Percentiles rank a stretch among this genome's conserved stretches.
These are phyloP conservation scores for Pogona vitticeps DNA, from an alignment of 2,113 vertebrate species.

Conservation along the genomic window DNA sequence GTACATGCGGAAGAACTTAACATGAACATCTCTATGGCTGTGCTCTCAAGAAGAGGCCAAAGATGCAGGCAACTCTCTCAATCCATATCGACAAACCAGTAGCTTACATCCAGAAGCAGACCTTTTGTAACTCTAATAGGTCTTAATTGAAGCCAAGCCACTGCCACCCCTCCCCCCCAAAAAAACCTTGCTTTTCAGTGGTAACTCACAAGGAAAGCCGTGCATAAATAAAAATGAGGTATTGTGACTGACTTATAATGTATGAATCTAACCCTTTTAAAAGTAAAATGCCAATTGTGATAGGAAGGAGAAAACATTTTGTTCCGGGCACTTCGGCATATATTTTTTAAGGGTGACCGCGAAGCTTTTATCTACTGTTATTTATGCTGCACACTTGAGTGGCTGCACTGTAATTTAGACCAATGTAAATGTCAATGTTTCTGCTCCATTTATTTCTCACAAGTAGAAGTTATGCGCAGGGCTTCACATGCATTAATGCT, in stretches of 20 bases:
- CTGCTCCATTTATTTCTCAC: conserved; percentile 62
- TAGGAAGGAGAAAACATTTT: conserved; percentile 11
- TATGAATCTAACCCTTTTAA: background rate
- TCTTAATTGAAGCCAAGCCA: background rate
- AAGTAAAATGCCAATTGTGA: conserved; percentile 58
- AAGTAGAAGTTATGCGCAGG: conserved; percentile 23
- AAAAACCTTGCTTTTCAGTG: no score
- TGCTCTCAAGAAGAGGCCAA: no score
- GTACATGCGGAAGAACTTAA: no score
- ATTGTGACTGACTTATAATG: background rate
- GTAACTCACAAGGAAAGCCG: background rate
- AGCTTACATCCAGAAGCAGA: background rate
- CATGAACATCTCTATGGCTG: no score
- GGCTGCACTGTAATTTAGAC: conserved; percentile 53
- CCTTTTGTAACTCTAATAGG: background rate
- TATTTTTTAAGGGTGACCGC: conserved; percentile 53
- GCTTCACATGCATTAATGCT: conserved; percentile 23
- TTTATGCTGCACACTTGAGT: conserved; percentile 54
- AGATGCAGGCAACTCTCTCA: no score
- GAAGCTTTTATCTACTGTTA: conserved; percentile 56
- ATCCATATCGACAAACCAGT: background rate
- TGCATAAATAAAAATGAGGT: background rate
- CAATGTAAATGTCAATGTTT: conserved; percentile 55
- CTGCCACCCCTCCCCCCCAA: background rate
- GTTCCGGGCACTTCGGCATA: conserved; percentile 64